Evolutionary conservation across 2,888 invertebrate genomes (phyloP), one percentile per base, ranked within the genome.

Genomic region (Tinea semifulvella): DNA sequence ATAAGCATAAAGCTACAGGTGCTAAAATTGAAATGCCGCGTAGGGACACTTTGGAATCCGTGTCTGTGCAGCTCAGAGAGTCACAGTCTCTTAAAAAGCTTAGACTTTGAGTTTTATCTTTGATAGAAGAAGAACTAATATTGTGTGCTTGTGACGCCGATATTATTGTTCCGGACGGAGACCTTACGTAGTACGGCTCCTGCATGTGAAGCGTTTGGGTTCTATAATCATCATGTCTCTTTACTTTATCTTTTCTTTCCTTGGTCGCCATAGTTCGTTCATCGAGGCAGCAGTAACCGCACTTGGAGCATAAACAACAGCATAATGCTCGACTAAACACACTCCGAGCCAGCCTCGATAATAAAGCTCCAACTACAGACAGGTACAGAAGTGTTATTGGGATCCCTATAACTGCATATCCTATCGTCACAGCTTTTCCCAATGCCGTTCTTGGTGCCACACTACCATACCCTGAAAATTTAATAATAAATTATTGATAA

Each of bases 381-480:
- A 95, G 83, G 68, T 94, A 95, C 42, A 95, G 86, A 47, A 95
- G 84, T 46, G 94, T 94, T 50, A 95, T 70, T 1, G 95, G 95
- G 54, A 95, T 94, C 14, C 95, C 94, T 47, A 95, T 83, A 52
- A 92, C 86, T 27, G 94, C 93, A 69, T 94, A 94, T 13, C 89
- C 89, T 73, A 93, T 88, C n/a, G 96, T 96, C 2, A 95, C 90
- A 26, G 93, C 88, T 68, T 96, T 94, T 5, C 96, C 96, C 49
- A 93, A 76, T n/a, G 91, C 88, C 18, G 96, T 96, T 56, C 89
- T 88, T 0, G 96, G 96, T 1, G 95, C 91, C 45, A 95, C 91
- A 68, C 94, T 95, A 46, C 96, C 96, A 62, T 96, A 97, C 55
- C 96, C 96, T 96, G 84, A 20, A 39, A n/a, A 19, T 14, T 6